Percentiles rank a stretch among this genome's conserved stretches.
phyloP scores from a whole-genome alignment of 2,113 vertebrate genomes.

The Cygnus buccinator region DNA sequence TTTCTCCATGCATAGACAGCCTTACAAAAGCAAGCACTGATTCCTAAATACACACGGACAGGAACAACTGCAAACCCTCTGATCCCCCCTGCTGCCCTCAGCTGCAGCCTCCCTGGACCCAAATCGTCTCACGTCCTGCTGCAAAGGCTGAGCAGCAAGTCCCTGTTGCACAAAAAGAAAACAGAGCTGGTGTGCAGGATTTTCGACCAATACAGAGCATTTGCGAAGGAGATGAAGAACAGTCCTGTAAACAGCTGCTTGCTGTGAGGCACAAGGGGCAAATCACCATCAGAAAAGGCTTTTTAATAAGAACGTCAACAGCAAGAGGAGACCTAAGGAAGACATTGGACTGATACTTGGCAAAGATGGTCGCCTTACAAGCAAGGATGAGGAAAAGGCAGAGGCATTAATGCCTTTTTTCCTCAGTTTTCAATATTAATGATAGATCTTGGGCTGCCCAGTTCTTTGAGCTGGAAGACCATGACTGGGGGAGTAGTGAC shows the following conservation, averaged over 20 bases:
- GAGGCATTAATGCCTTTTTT: background rate
- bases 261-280: background rate
- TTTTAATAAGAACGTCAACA: background rate
- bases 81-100: background rate
- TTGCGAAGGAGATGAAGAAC: no score
- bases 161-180: background rate
- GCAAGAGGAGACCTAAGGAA: background rate
- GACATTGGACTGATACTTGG: background rate
- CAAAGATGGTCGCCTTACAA: background rate
- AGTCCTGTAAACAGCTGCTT: background rate
- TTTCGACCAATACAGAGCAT: background rate
- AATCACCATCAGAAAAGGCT: background rate
- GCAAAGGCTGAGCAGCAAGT: background rate
- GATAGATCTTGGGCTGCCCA: background rate
- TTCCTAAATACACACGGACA: background rate
- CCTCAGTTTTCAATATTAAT: background rate
- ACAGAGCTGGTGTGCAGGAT: fast-evolving
- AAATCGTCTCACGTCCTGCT: no score
- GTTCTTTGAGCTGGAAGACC: background rate
- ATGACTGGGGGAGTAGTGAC: no score
- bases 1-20: fast-evolving
- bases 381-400: background rate
- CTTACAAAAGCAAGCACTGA: background rate
- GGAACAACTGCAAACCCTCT: background rate
- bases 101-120: background rate